A percentile compares a stretch with the other conserved stretches of the same genome.
These are phyloP conservation scores for Macropus fuliginosus DNA, from an alignment of 2,797 vertebrate genomes.

Conservation along the genomic window DNA sequence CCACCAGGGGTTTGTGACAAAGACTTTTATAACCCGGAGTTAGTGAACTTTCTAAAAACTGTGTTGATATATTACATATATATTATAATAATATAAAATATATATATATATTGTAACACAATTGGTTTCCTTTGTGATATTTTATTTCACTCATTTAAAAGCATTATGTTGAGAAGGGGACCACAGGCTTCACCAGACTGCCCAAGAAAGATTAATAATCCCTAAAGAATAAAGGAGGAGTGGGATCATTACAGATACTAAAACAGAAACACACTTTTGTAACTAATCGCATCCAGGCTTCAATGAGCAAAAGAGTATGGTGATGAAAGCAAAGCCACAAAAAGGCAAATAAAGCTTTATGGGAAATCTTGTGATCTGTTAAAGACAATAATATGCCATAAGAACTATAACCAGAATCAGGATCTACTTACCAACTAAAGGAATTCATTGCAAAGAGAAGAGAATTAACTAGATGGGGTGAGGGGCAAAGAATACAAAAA, in stretches of 20 bases:
- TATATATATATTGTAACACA: not conserved
- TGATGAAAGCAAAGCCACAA: not conserved
- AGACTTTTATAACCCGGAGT: not conserved
- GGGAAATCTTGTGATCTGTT: not conserved
- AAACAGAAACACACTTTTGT: not conserved
- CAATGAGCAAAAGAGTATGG: not conserved
- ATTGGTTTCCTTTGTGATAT: not conserved
- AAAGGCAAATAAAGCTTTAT: not conserved
- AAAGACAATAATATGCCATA: conserved; percentile 1
- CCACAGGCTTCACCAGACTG: not conserved
- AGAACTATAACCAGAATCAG: conserved; percentile 58
- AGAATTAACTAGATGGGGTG: not conserved
- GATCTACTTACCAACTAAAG: conserved; percentile 45
- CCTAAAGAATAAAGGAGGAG: not conserved
- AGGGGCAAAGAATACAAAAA: not conserved
- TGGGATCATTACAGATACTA: not conserved
- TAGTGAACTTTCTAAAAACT: not conserved
- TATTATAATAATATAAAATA: no score
- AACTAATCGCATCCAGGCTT: not conserved
- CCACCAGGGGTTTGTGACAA: not conserved
- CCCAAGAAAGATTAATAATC: not conserved
- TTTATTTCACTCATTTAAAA: not conserved
- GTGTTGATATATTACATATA: not conserved
- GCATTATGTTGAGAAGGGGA: not conserved
- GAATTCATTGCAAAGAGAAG: conserved; percentile 19